phyloP scores from a whole-genome alignment of 2,113 vertebrate species.

The Cyrtonyx montezumae region DNA sequence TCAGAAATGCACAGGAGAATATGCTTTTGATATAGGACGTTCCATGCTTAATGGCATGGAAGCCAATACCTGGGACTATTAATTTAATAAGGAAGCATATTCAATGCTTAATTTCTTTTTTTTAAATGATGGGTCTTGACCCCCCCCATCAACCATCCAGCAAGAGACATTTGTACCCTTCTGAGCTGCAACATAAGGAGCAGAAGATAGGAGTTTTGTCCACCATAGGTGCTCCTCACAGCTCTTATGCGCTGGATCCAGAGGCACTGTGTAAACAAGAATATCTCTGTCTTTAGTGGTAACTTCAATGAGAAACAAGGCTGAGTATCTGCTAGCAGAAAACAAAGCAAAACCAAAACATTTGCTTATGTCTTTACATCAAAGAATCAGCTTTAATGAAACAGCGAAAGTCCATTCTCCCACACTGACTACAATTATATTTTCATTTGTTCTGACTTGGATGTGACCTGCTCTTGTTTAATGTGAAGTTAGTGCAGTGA shows the following conservation, averaged over 20 bases:
- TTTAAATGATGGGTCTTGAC: neutral
- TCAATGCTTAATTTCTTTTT: neutral
- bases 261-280: neutral
- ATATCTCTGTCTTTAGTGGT: neutral
- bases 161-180: neutral
- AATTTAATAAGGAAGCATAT: neutral
- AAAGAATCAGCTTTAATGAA: neutral
- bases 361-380: neutral
- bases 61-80: neutral
- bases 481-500: neutral
- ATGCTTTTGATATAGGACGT: rapidly evolving
- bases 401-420: neutral
- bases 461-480: neutral
- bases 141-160: neutral
- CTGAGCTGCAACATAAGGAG: neutral
- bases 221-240: neutral
- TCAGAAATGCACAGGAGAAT: neutral
- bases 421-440: neutral
- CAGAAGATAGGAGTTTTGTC: neutral
- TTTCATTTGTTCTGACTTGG: neutral
- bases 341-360: neutral
- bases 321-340: neutral
- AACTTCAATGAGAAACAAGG: neutral
- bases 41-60: neutral
- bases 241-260: neutral